A percentile compares a stretch with the other conserved stretches of the same genome.
Conservation (phyloP, 2,113 vertebrate genomes). For the Pygoscelis adeliae region DNA sequence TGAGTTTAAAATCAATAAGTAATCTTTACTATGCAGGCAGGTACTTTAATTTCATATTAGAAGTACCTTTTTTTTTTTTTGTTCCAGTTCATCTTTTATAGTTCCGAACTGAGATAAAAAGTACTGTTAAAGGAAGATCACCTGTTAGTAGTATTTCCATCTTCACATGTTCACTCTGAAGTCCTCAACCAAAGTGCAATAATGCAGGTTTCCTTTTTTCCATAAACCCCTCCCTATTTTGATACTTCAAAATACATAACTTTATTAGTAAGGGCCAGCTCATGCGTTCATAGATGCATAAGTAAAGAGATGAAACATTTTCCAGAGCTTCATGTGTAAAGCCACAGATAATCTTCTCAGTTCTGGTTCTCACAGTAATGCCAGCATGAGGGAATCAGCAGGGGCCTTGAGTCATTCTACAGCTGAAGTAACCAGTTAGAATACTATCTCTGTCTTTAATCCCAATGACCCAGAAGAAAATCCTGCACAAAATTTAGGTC, state of each 20-base stretch:
- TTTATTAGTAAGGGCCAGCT: neutral
- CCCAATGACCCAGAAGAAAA: neutral
- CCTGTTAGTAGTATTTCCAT: neutral
- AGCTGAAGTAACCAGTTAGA: constrained; percentile 1
- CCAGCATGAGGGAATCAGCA: constrained; percentile 27
- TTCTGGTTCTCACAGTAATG: constrained; percentile 22
- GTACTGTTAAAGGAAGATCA: neutral
- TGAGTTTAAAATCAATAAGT: neutral
- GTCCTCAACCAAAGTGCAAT: neutral
- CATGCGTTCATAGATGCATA: neutral
- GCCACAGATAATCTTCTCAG: neutral
- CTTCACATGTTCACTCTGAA: neutral
- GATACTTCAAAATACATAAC: neutral
- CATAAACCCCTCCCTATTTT: neutral
- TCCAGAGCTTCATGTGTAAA: neutral
- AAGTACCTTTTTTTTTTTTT: neutral
- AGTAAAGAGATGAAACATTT: neutral
- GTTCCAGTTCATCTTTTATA: neutral
- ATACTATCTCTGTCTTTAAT: constrained; percentile 15
- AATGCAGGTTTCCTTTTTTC: neutral
- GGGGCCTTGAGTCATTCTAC: constrained; percentile 8
- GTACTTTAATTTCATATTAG: neutral
- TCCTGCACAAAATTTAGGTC: neutral
- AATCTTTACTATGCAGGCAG: neutral
- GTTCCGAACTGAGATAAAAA: neutral